These are phyloP conservation scores for Cantharis flavilabris DNA, from an alignment of 2,888 invertebrate genomes.

Conservation along the genomic window DNA sequence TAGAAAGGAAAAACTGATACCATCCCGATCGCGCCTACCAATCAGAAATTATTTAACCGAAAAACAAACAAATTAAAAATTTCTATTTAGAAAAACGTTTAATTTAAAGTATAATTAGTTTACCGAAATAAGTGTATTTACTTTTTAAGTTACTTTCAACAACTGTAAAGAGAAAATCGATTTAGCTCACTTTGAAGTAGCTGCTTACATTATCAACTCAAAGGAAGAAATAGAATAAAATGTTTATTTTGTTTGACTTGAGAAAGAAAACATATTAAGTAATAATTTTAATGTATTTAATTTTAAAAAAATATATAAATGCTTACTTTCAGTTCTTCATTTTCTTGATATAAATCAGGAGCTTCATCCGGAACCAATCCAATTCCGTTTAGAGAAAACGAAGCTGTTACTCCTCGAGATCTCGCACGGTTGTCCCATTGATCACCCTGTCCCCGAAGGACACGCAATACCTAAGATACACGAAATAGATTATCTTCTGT, in stretches of 20 bases:
- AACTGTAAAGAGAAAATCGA: background rate
- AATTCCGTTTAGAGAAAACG: constrained; percentile 84
- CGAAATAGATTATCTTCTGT: background rate
- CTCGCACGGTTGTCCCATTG: constrained; percentile 87
- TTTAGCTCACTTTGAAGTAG: background rate
- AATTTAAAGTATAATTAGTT: background rate
- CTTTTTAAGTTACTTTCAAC: background rate
- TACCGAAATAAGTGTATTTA: background rate
- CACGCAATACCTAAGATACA: constrained; percentile 72
- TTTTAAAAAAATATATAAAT: too few relatives aligned
- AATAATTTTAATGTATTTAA: background rate
- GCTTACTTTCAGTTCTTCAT: constrained; percentile 83
- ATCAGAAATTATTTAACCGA: background rate
- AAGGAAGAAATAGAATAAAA: background rate
- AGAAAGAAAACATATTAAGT: background rate
- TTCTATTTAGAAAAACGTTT: background rate
- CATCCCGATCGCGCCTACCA: too few relatives aligned
- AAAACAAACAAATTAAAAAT: background rate
- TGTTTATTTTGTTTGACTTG: background rate
- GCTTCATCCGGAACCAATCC: constrained; percentile 84
- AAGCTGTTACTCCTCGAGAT: constrained; percentile 82
- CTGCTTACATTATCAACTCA: background rate
- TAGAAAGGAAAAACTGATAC: background rate
- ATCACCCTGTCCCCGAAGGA: constrained; percentile 84
- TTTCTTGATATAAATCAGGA: constrained; percentile 86